Percentiles rank a stretch among this genome's conserved stretches.
phyloP scores from a whole-genome alignment of 2,113 vertebrate genomes.

The Elanus axillaris region DNA sequence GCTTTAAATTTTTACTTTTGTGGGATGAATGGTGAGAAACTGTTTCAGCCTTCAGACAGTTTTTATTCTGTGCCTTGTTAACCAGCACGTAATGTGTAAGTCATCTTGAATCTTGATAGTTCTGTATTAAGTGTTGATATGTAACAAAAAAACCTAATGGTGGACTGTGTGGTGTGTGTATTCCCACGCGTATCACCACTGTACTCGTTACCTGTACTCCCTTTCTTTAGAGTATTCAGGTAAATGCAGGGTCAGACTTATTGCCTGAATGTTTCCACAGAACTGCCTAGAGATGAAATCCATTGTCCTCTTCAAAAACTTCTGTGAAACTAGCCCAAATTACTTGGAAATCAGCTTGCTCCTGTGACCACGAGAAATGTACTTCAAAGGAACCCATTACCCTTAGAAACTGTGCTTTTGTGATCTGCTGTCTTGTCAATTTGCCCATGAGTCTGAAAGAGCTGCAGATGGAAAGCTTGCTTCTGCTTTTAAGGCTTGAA shows the following conservation, averaged over 20 bases:
- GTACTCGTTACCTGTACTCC: background rate
- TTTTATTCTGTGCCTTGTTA: background rate
- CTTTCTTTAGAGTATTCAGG: background rate
- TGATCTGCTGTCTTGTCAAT: conserved; percentile 33
- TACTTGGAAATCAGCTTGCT: conserved; percentile 31
- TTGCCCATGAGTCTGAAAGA: conserved; percentile 4
- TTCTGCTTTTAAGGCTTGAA: background rate
- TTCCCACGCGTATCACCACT: background rate
- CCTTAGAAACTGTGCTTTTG: conserved; percentile 11
- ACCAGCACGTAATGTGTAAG: background rate
- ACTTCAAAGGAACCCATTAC: conserved; percentile 46
- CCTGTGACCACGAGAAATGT: conserved; percentile 17
- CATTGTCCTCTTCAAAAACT: conserved; percentile 9
- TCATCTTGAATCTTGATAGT: background rate
- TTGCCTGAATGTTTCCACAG: conserved; percentile 1
- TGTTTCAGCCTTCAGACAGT: background rate
- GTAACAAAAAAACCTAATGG: accelerated
- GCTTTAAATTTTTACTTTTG: background rate
- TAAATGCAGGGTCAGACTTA: background rate
- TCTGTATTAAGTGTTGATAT: background rate
- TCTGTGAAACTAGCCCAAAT: conserved; percentile 3
- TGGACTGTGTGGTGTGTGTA: background rate
- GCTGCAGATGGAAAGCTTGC: background rate
- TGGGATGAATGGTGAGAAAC: background rate
- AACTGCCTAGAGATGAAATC: background rate